phyloP scores from a whole-genome alignment of 2,797 vertebrate genomes.

The Scomberomorus guttatus region DNA sequence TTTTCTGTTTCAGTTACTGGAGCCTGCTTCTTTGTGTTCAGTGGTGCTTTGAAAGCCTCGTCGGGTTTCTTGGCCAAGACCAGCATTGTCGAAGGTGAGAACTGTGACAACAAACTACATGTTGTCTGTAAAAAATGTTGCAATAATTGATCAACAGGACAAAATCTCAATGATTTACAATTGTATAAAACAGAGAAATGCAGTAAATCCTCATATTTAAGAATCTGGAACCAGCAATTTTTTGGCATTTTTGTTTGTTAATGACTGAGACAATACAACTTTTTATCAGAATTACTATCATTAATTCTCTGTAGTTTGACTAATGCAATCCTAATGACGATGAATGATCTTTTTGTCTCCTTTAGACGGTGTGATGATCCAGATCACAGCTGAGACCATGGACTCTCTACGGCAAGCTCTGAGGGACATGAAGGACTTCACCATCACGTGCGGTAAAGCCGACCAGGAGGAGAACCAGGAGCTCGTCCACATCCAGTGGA shows the following conservation, averaged over 20 bases:
- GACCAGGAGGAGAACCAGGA: slow-evolving; percentile 96
- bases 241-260: too few relatives aligned
- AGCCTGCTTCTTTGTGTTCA: slow-evolving; percentile 99
- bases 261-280: too few relatives aligned
- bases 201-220: too few relatives aligned
- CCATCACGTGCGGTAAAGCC: slow-evolving; percentile 92
- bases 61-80: slow-evolving; percentile 97
- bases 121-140: slow-evolving; percentile 12
- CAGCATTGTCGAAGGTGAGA: slow-evolving; percentile 99
- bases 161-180: too few relatives aligned
- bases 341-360: neutral
- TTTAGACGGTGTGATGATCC: slow-evolving; percentile 97
- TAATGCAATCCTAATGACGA: neutral
- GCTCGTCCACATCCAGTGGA: slow-evolving; percentile 94
- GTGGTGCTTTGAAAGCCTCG: slow-evolving; percentile 96
- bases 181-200: too few relatives aligned
- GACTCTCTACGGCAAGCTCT: slow-evolving; percentile 94
- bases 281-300: too few relatives aligned
- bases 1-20: slow-evolving; percentile 90
- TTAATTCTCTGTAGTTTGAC: neutral
- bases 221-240: too few relatives aligned
- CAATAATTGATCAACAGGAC: neutral
- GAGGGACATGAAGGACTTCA: slow-evolving; percentile 98
- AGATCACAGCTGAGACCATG: slow-evolving; percentile 98
- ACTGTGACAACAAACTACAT: neutral